Evolutionary conservation across 1,140 invertebrate species (phyloP).

Genomic region (Drosophila tsacasi): DNA sequence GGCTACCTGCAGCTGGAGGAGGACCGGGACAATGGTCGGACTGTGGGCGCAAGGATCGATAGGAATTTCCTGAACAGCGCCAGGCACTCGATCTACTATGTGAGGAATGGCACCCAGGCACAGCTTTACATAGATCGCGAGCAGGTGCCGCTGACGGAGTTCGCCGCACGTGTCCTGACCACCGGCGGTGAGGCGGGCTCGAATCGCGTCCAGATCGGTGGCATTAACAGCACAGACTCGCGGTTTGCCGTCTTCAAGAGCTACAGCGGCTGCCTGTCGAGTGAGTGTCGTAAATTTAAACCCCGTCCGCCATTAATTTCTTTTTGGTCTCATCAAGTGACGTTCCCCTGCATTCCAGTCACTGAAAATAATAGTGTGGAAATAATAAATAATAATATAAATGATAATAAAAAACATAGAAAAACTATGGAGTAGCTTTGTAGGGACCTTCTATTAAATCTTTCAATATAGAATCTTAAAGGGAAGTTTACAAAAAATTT

Average conservation of each 20-base stretch:
- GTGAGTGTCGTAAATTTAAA: constrained; percentile 87
- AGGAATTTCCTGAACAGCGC: constrained; percentile 92
- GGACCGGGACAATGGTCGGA: constrained; percentile 90
- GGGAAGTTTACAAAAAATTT: not conserved
- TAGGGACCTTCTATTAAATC: fast-evolving
- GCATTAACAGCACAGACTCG: constrained; percentile 92
- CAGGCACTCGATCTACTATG: constrained; percentile 94
- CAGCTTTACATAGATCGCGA: constrained; percentile 91
- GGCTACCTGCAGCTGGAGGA: constrained; percentile 94
- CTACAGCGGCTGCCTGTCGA: constrained; percentile 95
- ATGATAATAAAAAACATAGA: not conserved
- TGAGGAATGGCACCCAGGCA: constrained; percentile 89
- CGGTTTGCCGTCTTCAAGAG: constrained; percentile 92
- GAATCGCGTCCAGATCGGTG: constrained; percentile 94
- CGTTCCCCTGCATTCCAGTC: constrained; percentile 11
- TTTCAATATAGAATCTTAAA: not conserved
- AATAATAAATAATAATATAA: not conserved
- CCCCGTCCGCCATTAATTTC: constrained; percentile 73
- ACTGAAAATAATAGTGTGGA: constrained; percentile 3
- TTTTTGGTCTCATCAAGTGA: constrained; percentile 70
- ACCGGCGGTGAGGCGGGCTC: constrained; percentile 88
- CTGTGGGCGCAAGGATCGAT: constrained; percentile 90
- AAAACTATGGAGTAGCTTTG: not conserved
- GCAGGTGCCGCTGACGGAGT: constrained; percentile 88
- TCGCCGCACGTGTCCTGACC: constrained; percentile 88